Base-by-base conservation (phyloP, 2,888 invertebrate genomes). In the Aleiodes testaceus region DNA sequence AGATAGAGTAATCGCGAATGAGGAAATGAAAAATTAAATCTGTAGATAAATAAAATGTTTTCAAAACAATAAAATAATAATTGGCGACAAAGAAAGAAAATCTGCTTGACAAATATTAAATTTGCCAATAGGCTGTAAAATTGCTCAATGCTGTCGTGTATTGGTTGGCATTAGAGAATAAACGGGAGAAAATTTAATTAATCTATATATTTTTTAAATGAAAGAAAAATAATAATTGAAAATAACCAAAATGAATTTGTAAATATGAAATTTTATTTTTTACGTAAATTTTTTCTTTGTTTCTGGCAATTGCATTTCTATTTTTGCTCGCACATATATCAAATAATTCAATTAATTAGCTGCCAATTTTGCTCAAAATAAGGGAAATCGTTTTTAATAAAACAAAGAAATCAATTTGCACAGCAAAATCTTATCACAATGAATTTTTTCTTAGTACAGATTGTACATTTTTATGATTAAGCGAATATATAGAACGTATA, bases 281-380 rank as follows among this genome's bases (percentile, higher is more conserved):
- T 50, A 18, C 11, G 50, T 16, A 12, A 59, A 5, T 42, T 59
- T n/a, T n/a, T n/a, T n/a, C n/a, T n/a, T 42, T 14, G 16, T 36
- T 36, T 14, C 42, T 22, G 14, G 16, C 22, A 26, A n/a, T 53
- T 9, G 53, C 12, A 26, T 53, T 53, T 53, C n/a, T 3, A 42
- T 59, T 59, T 12, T 59, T 30, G 4, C 36, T 14, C 14, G 36
- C 36, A 30, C 36, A 36, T 16, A 30, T 42, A 42, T 16, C 7
- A 7, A 26, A 55, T 18, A 59, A 36, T 36, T 59, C 59, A 59
- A 59, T 18, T 30, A 12, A 14, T 36, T 59, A 59, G 26, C 30
- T 59, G 59, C 59, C 59, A 59, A 59, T 59, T 59, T 59, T 59
- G 59, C 59, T 59, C 59, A 59, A 59, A 59, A 36, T 36, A 59